These are phyloP conservation scores for Chloroclysta siterata DNA, from an alignment of 2,888 invertebrate species.

Conservation along the genomic window DNA sequence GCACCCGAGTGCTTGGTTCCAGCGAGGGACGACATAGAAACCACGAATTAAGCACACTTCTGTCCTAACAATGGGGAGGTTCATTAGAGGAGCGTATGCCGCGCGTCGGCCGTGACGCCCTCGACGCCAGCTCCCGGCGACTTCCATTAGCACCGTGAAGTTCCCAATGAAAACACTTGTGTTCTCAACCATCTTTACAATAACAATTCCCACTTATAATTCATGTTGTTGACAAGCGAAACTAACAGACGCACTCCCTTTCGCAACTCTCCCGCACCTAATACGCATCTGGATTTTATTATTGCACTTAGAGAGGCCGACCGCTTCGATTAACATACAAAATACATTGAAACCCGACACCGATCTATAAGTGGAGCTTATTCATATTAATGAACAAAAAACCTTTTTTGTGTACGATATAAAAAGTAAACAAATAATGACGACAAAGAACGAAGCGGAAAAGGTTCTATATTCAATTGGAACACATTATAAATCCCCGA, in stretches of 20 bases:
- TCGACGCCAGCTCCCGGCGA: constrained; percentile 46
- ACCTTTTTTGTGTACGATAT: constrained; percentile 20
- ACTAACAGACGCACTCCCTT: constrained; percentile 64
- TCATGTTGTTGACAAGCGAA: constrained; percentile 78
- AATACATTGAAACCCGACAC: constrained; percentile 38
- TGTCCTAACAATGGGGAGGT: constrained; percentile 75
- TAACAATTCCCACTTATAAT: constrained; percentile 78
- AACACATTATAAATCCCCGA: constrained; percentile 77
- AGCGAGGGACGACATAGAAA: constrained; percentile 59
- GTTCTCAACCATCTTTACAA: constrained; percentile 69
- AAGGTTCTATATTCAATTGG: constrained; percentile 64
- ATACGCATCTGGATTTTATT: constrained; percentile 72
- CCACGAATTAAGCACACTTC: constrained; percentile 76
- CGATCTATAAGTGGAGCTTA: constrained; percentile 33
- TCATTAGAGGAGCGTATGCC: constrained; percentile 80
- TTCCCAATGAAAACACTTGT: constrained; percentile 77
- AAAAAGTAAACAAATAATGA: constrained; percentile 48
- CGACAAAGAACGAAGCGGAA: constrained; percentile 50
- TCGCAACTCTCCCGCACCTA: constrained; percentile 55
- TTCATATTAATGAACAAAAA: constrained; percentile 39
- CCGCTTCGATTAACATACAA: constrained; percentile 38
- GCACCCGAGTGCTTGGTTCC: constrained; percentile 58
- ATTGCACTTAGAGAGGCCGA: constrained; percentile 46
- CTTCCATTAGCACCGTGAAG: constrained; percentile 72
- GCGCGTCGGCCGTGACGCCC: constrained; percentile 78